phyloP scores from a whole-genome alignment of 2,888 invertebrate species.

The Drosophila stalkeri region DNA sequence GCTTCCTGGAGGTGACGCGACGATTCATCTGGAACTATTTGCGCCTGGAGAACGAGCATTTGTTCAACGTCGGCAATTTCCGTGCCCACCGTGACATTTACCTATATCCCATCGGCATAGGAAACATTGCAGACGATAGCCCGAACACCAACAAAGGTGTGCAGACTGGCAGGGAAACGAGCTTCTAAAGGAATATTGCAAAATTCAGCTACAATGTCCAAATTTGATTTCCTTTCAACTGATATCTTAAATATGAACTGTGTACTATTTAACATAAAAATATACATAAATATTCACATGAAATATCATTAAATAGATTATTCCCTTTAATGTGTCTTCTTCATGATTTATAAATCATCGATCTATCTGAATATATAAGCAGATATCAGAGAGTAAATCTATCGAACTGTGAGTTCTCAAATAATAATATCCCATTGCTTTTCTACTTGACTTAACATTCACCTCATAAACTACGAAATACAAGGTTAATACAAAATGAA shows the following conservation, averaged over 20 bases:
- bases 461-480: neutral
- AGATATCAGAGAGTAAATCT: too few relatives aligned
- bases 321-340: neutral
- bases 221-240: neutral
- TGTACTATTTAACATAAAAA: neutral
- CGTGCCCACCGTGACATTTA: slow-evolving; percentile 98
- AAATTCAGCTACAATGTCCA: neutral
- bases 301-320: neutral
- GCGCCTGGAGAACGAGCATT: slow-evolving; percentile 98
- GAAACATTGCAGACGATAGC: neutral
- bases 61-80: slow-evolving; percentile 99
- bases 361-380: neutral
- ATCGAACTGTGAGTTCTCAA: neutral
- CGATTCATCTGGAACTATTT: slow-evolving; percentile 99
- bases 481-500: slow-evolving; percentile 89
- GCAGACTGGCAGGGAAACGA: neutral
- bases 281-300: neutral
- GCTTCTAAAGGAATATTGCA: neutral
- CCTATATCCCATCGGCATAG: slow-evolving; percentile 84
- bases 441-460: neutral
- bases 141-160: neutral
- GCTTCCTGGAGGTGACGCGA: slow-evolving; percentile 92
- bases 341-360: neutral
- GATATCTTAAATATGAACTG: neutral
- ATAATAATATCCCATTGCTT: neutral